A percentile compares a stretch with the other conserved stretches of the same genome.
Evolutionary conservation across 2,888 invertebrate species (phyloP).

Genomic region (Protodeltote pygarga): DNA sequence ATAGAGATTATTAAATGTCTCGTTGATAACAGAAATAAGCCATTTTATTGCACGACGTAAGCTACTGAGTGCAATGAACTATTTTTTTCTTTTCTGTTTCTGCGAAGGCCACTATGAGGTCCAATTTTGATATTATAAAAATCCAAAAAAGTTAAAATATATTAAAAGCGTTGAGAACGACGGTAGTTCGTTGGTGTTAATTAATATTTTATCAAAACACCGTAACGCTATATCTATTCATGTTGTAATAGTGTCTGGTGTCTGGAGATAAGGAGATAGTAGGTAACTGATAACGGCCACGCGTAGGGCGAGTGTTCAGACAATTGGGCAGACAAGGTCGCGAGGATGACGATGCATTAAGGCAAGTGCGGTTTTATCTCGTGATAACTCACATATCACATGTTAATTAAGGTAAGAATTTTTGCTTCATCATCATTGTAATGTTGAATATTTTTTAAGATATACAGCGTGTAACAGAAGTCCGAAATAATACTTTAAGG

Average conservation of each 20-base stretch:
- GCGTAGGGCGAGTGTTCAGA: slow-evolving; percentile 56
- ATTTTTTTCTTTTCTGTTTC: not conserved
- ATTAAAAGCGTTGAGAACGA: no score
- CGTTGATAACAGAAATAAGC: slow-evolving; percentile 28
- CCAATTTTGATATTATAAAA: not conserved
- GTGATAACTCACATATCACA: slow-evolving; percentile 14
- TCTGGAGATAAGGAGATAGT: slow-evolving; percentile 70
- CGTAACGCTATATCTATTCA: slow-evolving; percentile 45
- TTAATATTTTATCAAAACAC: slow-evolving; percentile 43
- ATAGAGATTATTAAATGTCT: slow-evolving; percentile 14
- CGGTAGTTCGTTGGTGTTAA: slow-evolving; percentile 38
- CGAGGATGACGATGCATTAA: slow-evolving; percentile 41
- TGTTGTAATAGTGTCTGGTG: slow-evolving; percentile 57
- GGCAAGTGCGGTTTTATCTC: slow-evolving; percentile 26
- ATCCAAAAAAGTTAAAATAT: no score
- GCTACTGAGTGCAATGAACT: not conserved
- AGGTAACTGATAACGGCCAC: slow-evolving; percentile 64
- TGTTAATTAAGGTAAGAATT: not conserved
- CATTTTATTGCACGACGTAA: slow-evolving; percentile 7
- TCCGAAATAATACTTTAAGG: no score
- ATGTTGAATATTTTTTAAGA: no score
- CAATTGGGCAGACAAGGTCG: slow-evolving; percentile 62
- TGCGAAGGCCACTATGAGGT: not conserved
- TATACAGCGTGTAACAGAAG: no score
- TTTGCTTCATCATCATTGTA: no score